phyloP scores from a whole-genome alignment of 2,888 invertebrate species.

The Gastracanthus pulcherrimus region DNA sequence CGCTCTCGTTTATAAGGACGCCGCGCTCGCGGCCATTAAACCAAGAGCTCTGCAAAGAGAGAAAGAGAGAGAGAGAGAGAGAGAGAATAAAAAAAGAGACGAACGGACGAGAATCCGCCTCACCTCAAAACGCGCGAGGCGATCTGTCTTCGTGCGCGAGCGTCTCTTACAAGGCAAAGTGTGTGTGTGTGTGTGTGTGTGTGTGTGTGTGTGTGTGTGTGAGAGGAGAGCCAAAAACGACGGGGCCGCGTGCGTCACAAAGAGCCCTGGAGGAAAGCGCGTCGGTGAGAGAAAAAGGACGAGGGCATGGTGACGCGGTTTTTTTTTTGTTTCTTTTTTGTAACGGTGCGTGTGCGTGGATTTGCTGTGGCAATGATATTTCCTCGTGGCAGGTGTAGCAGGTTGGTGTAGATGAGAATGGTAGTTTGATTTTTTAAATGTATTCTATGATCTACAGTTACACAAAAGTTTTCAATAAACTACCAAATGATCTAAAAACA shows the following conservation, averaged over 20 bases:
- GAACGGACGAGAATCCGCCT: conserved; percentile 17
- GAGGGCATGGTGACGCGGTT: neutral
- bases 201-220: no score
- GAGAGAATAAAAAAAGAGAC: conserved; percentile 21
- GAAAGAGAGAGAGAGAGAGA: conserved; percentile 21
- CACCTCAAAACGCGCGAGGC: conserved; percentile 29
- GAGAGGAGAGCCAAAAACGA: conserved; percentile 40
- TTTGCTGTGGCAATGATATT: conserved; percentile 2
- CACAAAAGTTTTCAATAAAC: no score
- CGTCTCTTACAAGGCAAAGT: conserved; percentile 36
- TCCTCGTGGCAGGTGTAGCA: neutral
- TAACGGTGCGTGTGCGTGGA: neutral
- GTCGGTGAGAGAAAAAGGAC: conserved; percentile 6
- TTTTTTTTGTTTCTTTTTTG: neutral
- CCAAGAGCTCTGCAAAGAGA: conserved; percentile 6
- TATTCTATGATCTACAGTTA: no score
- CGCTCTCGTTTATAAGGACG: conserved; percentile 53
- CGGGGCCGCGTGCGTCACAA: conserved; percentile 45
- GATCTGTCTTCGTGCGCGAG: conserved; percentile 13
- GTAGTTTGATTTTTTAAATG: no score
- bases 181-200: conserved; percentile 9
- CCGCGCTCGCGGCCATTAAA: conserved; percentile 50
- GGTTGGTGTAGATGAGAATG: no score
- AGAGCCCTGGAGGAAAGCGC: conserved; percentile 17
- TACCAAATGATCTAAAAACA: no score